Conservation (phyloP, 2,888 invertebrate genomes). For the Lymantria dispar region DNA sequence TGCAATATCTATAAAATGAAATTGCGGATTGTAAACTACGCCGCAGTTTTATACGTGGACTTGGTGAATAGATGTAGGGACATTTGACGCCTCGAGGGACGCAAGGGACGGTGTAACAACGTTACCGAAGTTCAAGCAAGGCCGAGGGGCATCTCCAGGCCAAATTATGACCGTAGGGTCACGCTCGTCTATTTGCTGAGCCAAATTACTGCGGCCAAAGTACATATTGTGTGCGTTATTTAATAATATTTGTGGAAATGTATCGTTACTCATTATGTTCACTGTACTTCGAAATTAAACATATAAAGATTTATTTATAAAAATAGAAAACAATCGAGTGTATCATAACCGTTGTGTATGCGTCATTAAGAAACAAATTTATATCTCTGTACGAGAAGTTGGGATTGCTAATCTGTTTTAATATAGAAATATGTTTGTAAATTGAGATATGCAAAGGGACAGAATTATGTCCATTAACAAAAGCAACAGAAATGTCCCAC, state of each 20-base stretch:
- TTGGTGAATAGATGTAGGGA: conserved; percentile 71
- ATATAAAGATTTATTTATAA: no score
- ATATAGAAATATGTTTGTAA: conserved; percentile 57
- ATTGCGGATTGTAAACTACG: conserved; percentile 66
- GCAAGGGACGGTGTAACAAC: conserved; percentile 67
- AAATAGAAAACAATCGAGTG: conserved; percentile 3
- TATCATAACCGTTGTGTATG: conserved; percentile 48
- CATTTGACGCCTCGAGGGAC: conserved; percentile 67
- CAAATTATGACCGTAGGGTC: conserved; percentile 74
- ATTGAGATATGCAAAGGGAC: conserved; percentile 46
- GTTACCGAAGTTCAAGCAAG: conserved; percentile 74
- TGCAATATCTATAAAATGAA: conserved; percentile 67
- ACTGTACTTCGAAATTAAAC: no score
- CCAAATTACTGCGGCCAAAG: conserved; percentile 62
- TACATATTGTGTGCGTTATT: conserved; percentile 48
- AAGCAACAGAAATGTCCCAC: no score
- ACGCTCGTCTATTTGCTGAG: conserved; percentile 62
- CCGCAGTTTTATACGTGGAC: conserved; percentile 64
- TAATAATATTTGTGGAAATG: conserved; percentile 53
- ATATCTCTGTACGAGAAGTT: conserved; percentile 24
- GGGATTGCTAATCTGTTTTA: no score
- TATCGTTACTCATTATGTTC: no score
- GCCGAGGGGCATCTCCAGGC: conserved; percentile 63
- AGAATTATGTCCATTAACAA: conserved; percentile 38
- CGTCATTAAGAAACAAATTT: conserved; percentile 64